Evolutionary conservation across 2,113 vertebrate genomes (phyloP).

Genomic region (Peromyscus maniculatus): DNA sequence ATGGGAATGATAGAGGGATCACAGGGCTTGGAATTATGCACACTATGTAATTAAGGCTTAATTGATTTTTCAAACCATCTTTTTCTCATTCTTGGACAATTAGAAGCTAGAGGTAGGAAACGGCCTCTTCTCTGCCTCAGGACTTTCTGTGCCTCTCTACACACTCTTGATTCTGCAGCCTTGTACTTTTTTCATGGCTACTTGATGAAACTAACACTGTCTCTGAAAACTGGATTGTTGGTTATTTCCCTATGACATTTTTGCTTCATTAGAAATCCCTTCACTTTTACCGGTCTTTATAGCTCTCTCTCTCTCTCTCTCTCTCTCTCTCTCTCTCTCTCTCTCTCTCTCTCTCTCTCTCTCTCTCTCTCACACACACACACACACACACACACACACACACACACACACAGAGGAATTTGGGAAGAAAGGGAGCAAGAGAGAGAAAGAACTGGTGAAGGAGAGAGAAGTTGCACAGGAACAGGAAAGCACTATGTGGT

Average conservation of each 20-base stretch:
- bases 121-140: background rate
- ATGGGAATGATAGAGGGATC: background rate
- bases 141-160: background rate
- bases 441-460: background rate
- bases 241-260: background rate
- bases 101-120: background rate
- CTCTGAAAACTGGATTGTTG: background rate
- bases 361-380: background rate
- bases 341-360: no score
- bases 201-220: background rate
- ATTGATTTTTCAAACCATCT: background rate
- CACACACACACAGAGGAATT: background rate
- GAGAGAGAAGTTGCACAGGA: background rate
- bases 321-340: no score
- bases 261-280: background rate
- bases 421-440: background rate
- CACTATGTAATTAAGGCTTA: background rate
- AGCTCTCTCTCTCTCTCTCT: no score
- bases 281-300: background rate
- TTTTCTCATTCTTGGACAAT: constrained; percentile 24
- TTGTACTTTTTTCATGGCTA: background rate
- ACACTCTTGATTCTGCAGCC: background rate
- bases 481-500: background rate
- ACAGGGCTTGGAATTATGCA: constrained; percentile 33
- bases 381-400: background rate